phyloP scores from a whole-genome alignment of 2,113 vertebrate species.

The Apaloderma vittatum region DNA sequence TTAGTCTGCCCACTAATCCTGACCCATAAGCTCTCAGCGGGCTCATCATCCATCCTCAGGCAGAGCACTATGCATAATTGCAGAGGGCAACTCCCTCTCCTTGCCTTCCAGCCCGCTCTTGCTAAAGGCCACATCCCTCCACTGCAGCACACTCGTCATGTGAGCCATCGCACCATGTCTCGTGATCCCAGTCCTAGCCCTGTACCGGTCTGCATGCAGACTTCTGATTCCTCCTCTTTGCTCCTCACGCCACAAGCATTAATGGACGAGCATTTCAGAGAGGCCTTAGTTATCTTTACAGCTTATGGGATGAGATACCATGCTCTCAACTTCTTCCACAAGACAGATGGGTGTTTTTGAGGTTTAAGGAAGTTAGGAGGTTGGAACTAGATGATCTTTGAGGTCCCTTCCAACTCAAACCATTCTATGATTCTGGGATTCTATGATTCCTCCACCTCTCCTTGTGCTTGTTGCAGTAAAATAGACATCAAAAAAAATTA shows the following conservation, averaged over 20 bases:
- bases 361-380: not conserved
- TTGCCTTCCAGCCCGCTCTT: not conserved
- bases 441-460: not conserved
- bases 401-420: no score
- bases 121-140: not conserved
- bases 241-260: fast-evolving
- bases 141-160: not conserved
- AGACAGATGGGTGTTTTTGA: not conserved
- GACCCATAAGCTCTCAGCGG: not conserved
- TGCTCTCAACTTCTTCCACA: not conserved
- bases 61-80: not conserved
- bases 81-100: not conserved
- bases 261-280: not conserved
- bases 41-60: not conserved
- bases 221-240: not conserved
- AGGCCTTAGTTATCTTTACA: not conserved
- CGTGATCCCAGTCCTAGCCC: not conserved
- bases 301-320: not conserved
- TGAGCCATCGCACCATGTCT: not conserved
- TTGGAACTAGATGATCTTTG: no score
- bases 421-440: no score
- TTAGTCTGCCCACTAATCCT: not conserved
- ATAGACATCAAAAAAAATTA: not conserved
- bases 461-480: not conserved
- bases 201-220: not conserved